Conservation (phyloP, 2,113 vertebrate species). For the Phocoena phocoena region DNA sequence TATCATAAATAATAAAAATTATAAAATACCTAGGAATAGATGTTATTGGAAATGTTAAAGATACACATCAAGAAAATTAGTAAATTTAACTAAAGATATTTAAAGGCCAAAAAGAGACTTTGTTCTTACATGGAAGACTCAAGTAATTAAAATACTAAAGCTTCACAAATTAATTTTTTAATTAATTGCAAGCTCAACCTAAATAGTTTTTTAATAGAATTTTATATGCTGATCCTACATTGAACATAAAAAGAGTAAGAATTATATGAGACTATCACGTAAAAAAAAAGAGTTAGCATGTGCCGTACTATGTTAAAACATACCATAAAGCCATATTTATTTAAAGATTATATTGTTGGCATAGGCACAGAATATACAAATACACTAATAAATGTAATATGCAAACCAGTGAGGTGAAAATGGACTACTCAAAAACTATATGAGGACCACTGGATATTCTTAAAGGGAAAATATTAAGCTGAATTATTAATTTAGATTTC, state of each 20-base stretch:
- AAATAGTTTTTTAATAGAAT: not conserved
- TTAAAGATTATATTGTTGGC: not conserved
- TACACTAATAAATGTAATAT: not conserved
- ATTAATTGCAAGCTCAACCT: not conserved
- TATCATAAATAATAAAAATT: not conserved
- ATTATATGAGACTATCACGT: not conserved
- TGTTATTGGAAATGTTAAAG: not conserved
- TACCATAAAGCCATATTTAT: not conserved
- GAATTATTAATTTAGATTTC: not conserved
- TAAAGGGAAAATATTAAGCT: not conserved
- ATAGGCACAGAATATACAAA: not conserved
- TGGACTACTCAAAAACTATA: not conserved
- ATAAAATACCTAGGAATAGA: not conserved
- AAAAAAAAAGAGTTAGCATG: not conserved
- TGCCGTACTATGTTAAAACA: not conserved
- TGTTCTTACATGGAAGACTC: not conserved
- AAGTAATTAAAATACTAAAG: not conserved
- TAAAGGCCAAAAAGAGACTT: not conserved
- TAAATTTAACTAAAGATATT: not conserved
- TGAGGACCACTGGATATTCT: not conserved
- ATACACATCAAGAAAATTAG: not conserved
- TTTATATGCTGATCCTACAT: not conserved
- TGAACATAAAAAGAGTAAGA: slow-evolving; percentile 23
- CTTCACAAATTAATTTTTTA: slow-evolving; percentile 7
- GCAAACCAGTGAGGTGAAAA: not conserved